Conservation (phyloP, 2,888 invertebrate species). For the Tribolium freemani region DNA sequence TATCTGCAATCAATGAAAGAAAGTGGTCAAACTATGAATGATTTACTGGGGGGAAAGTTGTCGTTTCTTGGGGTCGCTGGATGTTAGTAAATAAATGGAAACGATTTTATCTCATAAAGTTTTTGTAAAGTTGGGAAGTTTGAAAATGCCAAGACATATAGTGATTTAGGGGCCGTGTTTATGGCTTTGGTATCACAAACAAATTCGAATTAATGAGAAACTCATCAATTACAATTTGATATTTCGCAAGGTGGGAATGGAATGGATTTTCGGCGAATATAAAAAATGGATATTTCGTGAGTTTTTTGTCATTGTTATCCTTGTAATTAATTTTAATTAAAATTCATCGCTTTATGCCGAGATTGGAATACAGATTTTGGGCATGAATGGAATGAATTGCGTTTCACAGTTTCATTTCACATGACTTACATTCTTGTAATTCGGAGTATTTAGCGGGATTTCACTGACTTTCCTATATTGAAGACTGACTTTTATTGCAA, state of each 20-base stretch:
- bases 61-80: conserved; percentile 26
- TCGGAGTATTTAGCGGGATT: conserved; percentile 7
- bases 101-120: conserved; percentile 42
- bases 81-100: conserved; percentile 42
- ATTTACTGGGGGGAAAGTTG: conserved; percentile 34
- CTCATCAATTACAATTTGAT: conserved; percentile 17
- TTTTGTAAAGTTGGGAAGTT: conserved; percentile 40
- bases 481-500: conserved; percentile 22
- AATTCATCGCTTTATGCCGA: conserved; percentile 24
- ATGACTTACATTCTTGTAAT: conserved; percentile 6
- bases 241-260: background rate
- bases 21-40: conserved; percentile 37
- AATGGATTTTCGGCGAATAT: background rate
- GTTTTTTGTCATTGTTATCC: conserved; percentile 5
- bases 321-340: conserved; percentile 41
- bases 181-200: conserved; percentile 11
- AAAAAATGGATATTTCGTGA: conserved; percentile 12
- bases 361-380: conserved; percentile 26
- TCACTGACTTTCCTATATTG: conserved; percentile 14
- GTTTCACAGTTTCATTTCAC: conserved; percentile 9
- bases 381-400: conserved; percentile 25
- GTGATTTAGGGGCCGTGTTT: conserved; percentile 34
- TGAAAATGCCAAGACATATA: conserved; percentile 37
- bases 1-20: conserved; percentile 32
- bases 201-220: conserved; percentile 25